A percentile compares a stretch with the other conserved stretches of the same genome.
These are phyloP conservation scores for Acanthaster planci DNA, from an alignment of 35 echinoderm and acorn worm genomes.

Conservation along the genomic window DNA sequence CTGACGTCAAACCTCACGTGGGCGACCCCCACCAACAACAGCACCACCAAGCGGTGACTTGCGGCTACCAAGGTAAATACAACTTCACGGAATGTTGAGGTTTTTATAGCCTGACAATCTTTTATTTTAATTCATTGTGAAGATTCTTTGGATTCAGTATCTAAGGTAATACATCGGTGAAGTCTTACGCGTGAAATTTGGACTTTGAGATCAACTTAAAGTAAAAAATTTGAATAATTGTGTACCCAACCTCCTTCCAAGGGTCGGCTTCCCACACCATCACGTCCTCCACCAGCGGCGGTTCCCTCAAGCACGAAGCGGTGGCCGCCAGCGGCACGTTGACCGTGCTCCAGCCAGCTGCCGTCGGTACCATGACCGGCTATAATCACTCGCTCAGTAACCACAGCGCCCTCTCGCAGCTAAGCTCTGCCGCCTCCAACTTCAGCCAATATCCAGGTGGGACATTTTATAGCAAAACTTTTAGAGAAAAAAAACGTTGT, in stretches of 20 bases:
- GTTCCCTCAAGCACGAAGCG: not conserved
- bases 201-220: no score
- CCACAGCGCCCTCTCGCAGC: constrained; percentile 11
- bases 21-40: constrained; percentile 7
- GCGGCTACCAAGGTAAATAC: constrained; percentile 16
- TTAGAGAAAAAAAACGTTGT: no score
- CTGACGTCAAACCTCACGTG: constrained; percentile 13
- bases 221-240: no score
- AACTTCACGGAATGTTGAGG: no score
- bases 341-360: constrained; percentile 1
- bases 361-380: not conserved
- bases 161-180: no score
- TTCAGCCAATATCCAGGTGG: constrained; percentile 20
- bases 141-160: no score
- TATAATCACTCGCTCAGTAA: constrained; percentile 17
- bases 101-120: no score
- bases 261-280: constrained; percentile 12
- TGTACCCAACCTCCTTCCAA: not conserved
- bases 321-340: not conserved
- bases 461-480: no score
- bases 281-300: not conserved
- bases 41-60: constrained; percentile 26
- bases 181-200: no score
- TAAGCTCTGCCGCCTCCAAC: constrained; percentile 3
- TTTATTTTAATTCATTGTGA: no score